Evolutionary conservation across 2,113 vertebrate genomes (phyloP).

Genomic region (Anolis carolinensis): DNA sequence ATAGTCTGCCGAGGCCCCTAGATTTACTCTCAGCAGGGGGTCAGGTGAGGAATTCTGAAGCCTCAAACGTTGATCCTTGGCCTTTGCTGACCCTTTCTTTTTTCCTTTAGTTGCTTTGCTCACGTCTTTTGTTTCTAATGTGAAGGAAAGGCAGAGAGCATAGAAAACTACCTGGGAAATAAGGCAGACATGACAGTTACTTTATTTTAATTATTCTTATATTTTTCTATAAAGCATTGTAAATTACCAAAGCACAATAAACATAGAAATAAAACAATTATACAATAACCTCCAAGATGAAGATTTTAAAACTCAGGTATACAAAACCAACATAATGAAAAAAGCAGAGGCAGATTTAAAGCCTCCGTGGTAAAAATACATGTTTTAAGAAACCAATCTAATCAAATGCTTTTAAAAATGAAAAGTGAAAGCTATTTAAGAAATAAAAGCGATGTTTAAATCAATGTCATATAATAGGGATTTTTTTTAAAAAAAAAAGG

Average conservation of each 20-base stretch:
- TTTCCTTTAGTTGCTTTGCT: constrained; percentile 69
- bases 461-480: background rate
- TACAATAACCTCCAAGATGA: background rate
- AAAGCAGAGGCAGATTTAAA: background rate
- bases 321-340: background rate
- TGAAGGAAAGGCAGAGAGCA: constrained; percentile 69
- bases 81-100: constrained; percentile 56
- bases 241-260: background rate
- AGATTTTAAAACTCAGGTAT: background rate
- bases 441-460: background rate
- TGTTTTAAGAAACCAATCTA: background rate
- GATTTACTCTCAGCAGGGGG: constrained; percentile 62
- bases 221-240: background rate
- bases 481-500: too few relatives aligned
- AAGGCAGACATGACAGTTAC: background rate
- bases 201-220: background rate
- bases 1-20: constrained; percentile 55
- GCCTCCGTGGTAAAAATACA: background rate
- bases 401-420: background rate
- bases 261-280: background rate
- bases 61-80: constrained; percentile 43
- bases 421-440: background rate
- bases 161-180: constrained; percentile 73
- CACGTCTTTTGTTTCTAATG: constrained; percentile 63
- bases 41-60: constrained; percentile 57